phyloP scores from a whole-genome alignment of 1,140 invertebrate species.

The Bombus confusus region DNA sequence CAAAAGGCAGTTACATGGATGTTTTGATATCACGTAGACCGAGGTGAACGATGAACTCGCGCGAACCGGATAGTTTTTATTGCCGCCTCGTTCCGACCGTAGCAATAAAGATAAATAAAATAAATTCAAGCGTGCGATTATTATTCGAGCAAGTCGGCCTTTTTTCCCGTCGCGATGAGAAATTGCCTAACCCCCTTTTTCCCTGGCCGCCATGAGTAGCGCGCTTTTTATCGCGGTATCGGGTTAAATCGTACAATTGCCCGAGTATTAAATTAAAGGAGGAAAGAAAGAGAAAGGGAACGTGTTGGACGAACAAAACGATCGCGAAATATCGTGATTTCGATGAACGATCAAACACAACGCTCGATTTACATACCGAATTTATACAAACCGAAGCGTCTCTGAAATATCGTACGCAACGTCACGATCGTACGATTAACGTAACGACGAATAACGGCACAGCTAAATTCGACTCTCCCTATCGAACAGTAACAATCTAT shows the following conservation, averaged over 20 bases:
- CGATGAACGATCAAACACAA: neutral
- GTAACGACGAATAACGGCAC: neutral
- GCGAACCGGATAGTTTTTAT: conserved; percentile 3
- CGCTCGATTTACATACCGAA: neutral
- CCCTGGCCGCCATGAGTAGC: neutral
- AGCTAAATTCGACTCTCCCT: neutral
- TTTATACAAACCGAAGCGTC: neutral
- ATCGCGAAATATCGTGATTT: conserved; percentile 27
- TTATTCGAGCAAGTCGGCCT: conserved; percentile 17
- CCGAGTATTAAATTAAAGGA: conserved; percentile 31
- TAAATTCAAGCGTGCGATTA: conserved; percentile 20
- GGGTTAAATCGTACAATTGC: conserved; percentile 22
- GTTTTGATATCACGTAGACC: neutral
- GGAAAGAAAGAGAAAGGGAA: neutral
- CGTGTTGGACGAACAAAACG: neutral
- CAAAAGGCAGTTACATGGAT: conserved; percentile 4
- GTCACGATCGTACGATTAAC: neutral
- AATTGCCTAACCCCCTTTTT: conserved; percentile 18
- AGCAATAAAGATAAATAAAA: conserved; percentile 36
- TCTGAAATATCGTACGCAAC: neutral
- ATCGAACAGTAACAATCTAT: neutral
- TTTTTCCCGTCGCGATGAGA: conserved; percentile 4
- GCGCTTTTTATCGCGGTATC: conserved; percentile 24
- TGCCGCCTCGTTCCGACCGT: neutral
- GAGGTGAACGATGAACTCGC: conserved; percentile 1